Conservation (phyloP, 2,113 vertebrate species). For the Plectropomus leopardus region DNA sequence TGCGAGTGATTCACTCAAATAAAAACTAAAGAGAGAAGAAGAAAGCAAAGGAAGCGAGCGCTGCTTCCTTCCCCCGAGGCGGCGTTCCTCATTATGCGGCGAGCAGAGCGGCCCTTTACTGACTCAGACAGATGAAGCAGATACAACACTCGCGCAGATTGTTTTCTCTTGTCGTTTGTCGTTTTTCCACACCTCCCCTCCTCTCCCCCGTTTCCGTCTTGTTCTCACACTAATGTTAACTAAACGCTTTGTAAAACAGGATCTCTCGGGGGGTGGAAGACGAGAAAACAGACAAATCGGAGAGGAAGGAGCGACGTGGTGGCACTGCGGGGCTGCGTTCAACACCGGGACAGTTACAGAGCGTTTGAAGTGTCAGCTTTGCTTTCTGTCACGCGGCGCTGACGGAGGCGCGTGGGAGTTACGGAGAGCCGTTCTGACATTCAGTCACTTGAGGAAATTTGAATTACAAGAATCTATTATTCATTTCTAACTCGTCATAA, state of each 20-base stretch:
- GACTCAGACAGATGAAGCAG: constrained; percentile 71
- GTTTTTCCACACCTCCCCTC: constrained; percentile 12
- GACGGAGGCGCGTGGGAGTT: constrained; percentile 40
- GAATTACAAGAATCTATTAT: constrained; percentile 62
- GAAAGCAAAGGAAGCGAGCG: constrained; percentile 37
- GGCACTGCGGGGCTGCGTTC: constrained; percentile 49
- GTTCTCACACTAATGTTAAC: constrained; percentile 70
- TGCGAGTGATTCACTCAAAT: constrained; percentile 31
- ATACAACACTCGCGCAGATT: constrained; percentile 70
- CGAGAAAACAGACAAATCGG: constrained; percentile 62
- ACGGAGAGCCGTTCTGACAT: constrained; percentile 47
- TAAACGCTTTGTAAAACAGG: constrained; percentile 74
- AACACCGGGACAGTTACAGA: constrained; percentile 34
- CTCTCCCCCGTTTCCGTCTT: constrained; percentile 39
- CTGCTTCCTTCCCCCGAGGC: constrained; percentile 56
- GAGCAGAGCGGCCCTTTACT: constrained; percentile 59
- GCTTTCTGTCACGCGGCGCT: constrained; percentile 37
- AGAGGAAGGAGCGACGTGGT: constrained; percentile 41
- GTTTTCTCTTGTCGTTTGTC: constrained; percentile 68
- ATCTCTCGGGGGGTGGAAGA: constrained; percentile 57
- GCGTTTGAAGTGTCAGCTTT: constrained; percentile 70
- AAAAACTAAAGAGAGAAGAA: constrained; percentile 40
- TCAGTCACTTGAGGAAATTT: constrained; percentile 61
- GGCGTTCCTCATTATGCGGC: constrained; percentile 58
- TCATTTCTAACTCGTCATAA: constrained; percentile 39